Base-by-base conservation (phyloP, 2,888 invertebrate genomes). In the Mesorhabditis spiculigera region DNA sequence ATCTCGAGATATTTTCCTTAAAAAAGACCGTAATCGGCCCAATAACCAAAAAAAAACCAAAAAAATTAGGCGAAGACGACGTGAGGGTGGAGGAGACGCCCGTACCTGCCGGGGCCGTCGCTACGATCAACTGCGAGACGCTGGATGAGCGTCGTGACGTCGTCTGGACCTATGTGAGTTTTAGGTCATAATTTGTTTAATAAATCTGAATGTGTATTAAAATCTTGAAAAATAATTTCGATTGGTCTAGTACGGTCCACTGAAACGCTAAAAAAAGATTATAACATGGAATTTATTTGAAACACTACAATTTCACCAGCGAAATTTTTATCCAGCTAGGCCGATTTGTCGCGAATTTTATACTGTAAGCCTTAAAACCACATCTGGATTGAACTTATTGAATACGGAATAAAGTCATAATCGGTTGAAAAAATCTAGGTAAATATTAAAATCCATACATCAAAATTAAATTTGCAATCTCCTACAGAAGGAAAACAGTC, bases 61-160 rank as follows among this genome's bases (percentile, higher is more conserved):
- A 28, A 28, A 28, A 28, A 28, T 28, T 65, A 73, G 73, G 43
- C 43, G 73, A 63, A 65, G 71, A 69, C 43, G 73, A 75, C n/a
- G 65, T 43, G 65, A 10, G 50, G 61, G 73, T 78, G 28, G 78
- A 81, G 61, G 79, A 81, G 61, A 80, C 81, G 0, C 68, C 73
- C 13, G 78, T 82, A 5, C 82, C 82, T 8, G 69, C 72, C 6
- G 81, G 81, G 28, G 81, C 81, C 3, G 75, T 78, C 13, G 82
- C 81, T n/a, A 82, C 82, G 5, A 82, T 82, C 69, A 78, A 78
- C 65, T 82, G 82, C 65, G 80, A 82, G 70, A 82, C 82, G 4
- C 70, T 77, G 5, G 74, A 75, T 10, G 71, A 72, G 41, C 74
- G 75, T 13, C 43, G 41, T 13, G 41, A 68, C 0, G 75, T 78